Evolutionary conservation across 2,797 vertebrate genomes (phyloP), one percentile per base, ranked within the genome.

Genomic region (Labroides dimidiatus): DNA sequence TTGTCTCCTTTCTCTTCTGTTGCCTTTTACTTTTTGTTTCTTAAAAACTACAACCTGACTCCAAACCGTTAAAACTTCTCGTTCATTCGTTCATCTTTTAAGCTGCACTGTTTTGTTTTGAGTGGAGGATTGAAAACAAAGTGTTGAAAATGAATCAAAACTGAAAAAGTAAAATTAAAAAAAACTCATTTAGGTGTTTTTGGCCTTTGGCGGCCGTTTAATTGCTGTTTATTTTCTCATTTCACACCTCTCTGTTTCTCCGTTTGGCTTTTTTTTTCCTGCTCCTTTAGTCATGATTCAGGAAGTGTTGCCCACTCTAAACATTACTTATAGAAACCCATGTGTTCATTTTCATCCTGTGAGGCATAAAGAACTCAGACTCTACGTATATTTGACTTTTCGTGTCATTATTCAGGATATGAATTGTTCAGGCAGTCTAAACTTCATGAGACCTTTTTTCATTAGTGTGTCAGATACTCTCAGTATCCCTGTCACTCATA

Each of bases 81-180:
- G 56, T 33, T 33, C 4, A 33, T 33, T 74, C 54, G 55, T 50
- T 48, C 47, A 33, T 17, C 67, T 17, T n/a, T n/a, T n/a, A n/a
- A n/a, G n/a, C n/a, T n/a, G n/a, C n/a, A n/a, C n/a, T n/a, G n/a
- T n/a, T n/a, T n/a, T n/a, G n/a, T n/a, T n/a, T n/a, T 68, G 63
- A 80, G 61, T 10, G 1, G 47, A 52, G 45, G 36, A 64, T 58
- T 51, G 47, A 66, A 62, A 80, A 70, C 56, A 69, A 53, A 73
- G 61, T 58, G 23, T 33, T 48, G 39, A 75, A 77, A 55, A 81
- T 77, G 53, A 82, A 77, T 75, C 66, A 64, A 62, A 76, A 47
- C 19, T 30, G 20, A 66, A 70, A 63, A 61, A 60, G 37, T 21
- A 41, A 68, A n/a, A 62, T 69, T 20, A 37, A 66, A 59, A 61